Percentiles rank a stretch among this genome's conserved stretches.
Conservation (phyloP, 2,888 invertebrate species). For the Nematopogon swammerdamellus region DNA sequence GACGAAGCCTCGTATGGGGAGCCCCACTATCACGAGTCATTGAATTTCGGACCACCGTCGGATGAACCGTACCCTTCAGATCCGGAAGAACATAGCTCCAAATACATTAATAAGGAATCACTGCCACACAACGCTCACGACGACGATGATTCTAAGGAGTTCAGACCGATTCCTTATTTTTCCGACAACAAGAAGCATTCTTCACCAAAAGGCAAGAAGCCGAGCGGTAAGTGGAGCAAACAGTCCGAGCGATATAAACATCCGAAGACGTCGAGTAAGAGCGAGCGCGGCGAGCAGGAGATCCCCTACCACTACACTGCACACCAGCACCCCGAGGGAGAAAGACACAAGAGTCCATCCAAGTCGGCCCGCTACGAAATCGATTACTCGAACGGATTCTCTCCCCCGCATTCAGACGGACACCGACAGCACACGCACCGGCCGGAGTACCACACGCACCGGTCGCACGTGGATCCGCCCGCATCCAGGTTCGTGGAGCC, state of each 20-base stretch:
- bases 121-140: neutral
- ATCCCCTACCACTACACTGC: neutral
- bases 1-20: conserved; percentile 32
- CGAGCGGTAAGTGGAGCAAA: neutral
- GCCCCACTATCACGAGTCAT: conserved; percentile 18
- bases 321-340: neutral
- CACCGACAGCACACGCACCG: too few species aligned
- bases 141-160: neutral
- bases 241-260: neutral
- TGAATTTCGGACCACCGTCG: neutral
- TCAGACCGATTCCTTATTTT: neutral
- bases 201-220: neutral
- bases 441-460: too few species aligned
- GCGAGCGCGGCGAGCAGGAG: neutral
- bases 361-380: neutral
- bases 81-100: neutral
- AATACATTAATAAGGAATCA: neutral
- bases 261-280: neutral
- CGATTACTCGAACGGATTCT: neutral
- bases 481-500: conserved; percentile 35
- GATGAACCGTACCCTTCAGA: neutral
- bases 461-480: too few species aligned
- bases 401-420: neutral
- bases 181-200: neutral
- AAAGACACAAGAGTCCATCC: neutral